Percentiles rank a stretch among this genome's conserved stretches.
Evolutionary conservation across 2,888 invertebrate genomes (phyloP).

Genomic region (Abrostola triplasia): DNA sequence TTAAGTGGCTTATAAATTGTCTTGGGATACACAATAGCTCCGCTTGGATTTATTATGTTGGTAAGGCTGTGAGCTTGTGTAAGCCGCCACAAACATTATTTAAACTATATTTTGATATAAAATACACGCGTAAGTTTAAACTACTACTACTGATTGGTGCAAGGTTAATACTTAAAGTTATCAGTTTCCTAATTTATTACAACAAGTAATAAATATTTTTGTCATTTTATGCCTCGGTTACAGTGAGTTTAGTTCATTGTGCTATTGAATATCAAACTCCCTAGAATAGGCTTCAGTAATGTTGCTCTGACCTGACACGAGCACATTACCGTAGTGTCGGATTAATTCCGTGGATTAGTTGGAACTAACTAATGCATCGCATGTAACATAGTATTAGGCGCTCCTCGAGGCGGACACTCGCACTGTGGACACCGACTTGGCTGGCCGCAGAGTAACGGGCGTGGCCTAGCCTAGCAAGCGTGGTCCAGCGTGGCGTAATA

Average conservation of each 20-base stretch:
- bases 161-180: too few species aligned
- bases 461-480: background rate
- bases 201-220: too few species aligned
- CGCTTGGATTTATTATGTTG: conserved; percentile 3
- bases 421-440: background rate
- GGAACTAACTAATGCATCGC: background rate
- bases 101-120: too few species aligned
- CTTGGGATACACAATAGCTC: conserved; percentile 6
- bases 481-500: too few species aligned
- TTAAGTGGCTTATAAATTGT: conserved; percentile 20
- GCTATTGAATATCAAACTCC: background rate
- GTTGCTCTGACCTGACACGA: background rate
- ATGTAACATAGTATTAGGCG: conserved; percentile 3
- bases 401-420: background rate
- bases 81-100: background rate
- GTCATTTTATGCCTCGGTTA: too few species aligned
- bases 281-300: background rate
- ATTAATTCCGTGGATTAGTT: background rate
- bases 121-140: too few species aligned
- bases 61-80: background rate
- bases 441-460: background rate
- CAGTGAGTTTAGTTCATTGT: too few species aligned
- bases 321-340: background rate
- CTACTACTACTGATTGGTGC: background rate
- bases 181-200: too few species aligned